A percentile compares a stretch with the other conserved stretches of the same genome.
Evolutionary conservation across 1,140 invertebrate species (phyloP).

Genomic region (Geopemphigus sp.): DNA sequence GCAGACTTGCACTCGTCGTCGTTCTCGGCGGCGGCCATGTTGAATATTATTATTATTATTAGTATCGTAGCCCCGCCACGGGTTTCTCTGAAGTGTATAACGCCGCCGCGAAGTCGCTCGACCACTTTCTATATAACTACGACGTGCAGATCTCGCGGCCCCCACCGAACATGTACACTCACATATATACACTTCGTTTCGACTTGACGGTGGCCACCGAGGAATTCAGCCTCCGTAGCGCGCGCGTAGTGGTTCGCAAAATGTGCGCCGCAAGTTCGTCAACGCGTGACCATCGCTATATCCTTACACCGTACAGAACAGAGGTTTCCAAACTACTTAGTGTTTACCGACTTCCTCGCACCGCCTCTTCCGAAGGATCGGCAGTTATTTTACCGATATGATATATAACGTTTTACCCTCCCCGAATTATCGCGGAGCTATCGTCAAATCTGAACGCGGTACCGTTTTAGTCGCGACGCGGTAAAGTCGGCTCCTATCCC

Average conservation of each 20-base stretch:
- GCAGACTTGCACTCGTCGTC: background rate
- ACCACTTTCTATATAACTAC: slow-evolving; percentile 9
- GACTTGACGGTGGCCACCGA: background rate
- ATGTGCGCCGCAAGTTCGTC: background rate
- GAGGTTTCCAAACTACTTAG: too few species aligned
- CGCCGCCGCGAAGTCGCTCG: background rate
- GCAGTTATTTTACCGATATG: too few species aligned
- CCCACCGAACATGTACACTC: background rate
- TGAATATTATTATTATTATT: slow-evolving; percentile 11
- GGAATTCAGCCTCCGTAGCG: background rate
- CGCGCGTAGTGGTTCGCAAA: background rate
- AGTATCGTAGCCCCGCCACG: background rate
- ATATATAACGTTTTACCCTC: too few species aligned
- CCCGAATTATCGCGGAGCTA: too few species aligned
- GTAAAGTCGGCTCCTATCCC: too few species aligned
- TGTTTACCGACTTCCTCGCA: too few species aligned
- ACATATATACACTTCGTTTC: background rate
- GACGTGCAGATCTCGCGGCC: background rate
- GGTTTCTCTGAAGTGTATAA: too few species aligned
- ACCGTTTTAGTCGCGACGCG: too few species aligned
- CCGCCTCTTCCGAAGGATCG: too few species aligned
- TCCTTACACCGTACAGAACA: too few species aligned
- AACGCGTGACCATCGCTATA: background rate
- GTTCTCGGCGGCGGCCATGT: slow-evolving; percentile 12
- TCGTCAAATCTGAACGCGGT: too few species aligned